Evolutionary conservation across 2,888 invertebrate genomes (phyloP).

Genomic region (Aelia acuminata): DNA sequence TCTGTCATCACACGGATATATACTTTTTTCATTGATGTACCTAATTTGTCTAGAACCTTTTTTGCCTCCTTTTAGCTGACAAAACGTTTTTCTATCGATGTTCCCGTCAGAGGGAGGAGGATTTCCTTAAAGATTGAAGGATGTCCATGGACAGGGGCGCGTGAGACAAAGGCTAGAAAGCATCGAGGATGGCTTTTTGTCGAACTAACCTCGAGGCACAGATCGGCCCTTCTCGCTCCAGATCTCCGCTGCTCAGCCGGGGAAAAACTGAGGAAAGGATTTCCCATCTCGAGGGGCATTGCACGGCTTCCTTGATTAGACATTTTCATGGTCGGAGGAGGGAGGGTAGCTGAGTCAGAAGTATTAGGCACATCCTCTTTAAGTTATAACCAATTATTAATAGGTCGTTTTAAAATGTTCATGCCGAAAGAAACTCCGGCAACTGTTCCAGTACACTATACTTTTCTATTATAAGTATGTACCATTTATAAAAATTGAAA

Average conservation of each 20-base stretch:
- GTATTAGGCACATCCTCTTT: not conserved
- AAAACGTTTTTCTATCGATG: not conserved
- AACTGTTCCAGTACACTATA: too few species aligned
- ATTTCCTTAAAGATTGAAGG: not conserved
- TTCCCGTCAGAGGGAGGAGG: not conserved
- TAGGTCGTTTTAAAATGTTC: too few species aligned
- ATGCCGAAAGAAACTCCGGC: too few species aligned
- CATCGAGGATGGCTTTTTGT: conserved; percentile 14
- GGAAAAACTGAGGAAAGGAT: conserved; percentile 43
- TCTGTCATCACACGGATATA: not conserved
- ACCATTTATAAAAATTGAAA: too few species aligned
- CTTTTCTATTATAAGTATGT: too few species aligned
- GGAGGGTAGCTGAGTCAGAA: too few species aligned
- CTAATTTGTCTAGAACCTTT: not conserved
- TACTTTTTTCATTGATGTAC: not conserved
- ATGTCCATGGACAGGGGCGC: not conserved
- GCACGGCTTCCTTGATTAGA: conserved; percentile 9
- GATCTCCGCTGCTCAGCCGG: not conserved
- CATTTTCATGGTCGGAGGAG: not conserved
- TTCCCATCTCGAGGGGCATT: not conserved
- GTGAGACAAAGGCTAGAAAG: conserved; percentile 44
- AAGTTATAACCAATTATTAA: not conserved
- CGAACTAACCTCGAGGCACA: conserved; percentile 26
- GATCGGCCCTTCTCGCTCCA: conserved; percentile 33
- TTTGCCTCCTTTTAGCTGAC: not conserved